These are phyloP conservation scores for Microcebus tavaratra DNA, from an alignment of 2,113 vertebrate species.

Conservation along the genomic window DNA sequence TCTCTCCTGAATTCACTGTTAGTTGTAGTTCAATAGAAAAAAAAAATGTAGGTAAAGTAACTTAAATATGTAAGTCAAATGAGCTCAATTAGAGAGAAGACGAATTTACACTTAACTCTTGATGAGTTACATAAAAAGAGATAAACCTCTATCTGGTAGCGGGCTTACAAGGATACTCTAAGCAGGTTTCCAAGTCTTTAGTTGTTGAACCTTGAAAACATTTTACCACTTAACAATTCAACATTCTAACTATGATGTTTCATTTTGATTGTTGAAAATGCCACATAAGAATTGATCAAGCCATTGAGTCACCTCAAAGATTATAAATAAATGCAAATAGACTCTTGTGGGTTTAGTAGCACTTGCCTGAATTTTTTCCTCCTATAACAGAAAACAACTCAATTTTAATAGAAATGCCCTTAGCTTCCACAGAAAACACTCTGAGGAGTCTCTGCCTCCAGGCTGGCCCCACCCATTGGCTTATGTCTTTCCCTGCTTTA, in stretches of 20 bases:
- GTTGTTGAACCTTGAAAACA: neutral
- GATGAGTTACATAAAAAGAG: neutral
- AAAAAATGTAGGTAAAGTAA: neutral
- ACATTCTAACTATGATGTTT: neutral
- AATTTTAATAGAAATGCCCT: neutral
- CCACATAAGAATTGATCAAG: neutral
- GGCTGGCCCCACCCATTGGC: neutral
- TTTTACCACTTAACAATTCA: neutral
- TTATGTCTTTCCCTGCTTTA: neutral
- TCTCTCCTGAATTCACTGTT: slow-evolving; percentile 38
- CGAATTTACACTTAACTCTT: neutral
- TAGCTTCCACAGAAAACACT: neutral
- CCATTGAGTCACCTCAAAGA: neutral
- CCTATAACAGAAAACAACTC: slow-evolving; percentile 27
- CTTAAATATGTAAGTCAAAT: neutral
- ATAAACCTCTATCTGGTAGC: neutral
- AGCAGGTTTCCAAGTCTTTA: neutral
- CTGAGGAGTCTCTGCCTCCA: neutral
- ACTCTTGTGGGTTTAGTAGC: neutral
- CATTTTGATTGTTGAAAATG: neutral
- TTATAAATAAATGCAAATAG: neutral
- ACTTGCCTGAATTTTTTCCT: neutral
- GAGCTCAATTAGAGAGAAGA: neutral
- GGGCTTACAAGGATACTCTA: neutral
- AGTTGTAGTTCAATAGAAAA: neutral